These are phyloP conservation scores for Macropodus opercularis DNA, from an alignment of 2,797 vertebrate genomes.

Conservation along the genomic window DNA sequence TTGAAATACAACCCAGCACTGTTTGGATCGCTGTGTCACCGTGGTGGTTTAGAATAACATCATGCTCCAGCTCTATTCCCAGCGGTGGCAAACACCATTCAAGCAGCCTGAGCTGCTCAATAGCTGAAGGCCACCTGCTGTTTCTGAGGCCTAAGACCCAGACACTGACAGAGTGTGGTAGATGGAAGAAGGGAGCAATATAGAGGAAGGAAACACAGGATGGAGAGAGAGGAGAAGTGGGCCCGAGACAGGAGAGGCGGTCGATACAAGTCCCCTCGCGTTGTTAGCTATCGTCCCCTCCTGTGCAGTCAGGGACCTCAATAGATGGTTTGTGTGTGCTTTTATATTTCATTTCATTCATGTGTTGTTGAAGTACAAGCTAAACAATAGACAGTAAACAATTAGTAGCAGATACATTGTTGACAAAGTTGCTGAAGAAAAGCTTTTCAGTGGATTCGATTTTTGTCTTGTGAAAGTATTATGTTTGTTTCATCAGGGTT, in stretches of 20 bases:
- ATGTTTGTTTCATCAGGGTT: slow-evolving; percentile 53
- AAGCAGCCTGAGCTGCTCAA: slow-evolving; percentile 50
- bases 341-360: neutral
- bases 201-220: slow-evolving; percentile 32
- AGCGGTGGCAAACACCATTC: slow-evolving; percentile 33
- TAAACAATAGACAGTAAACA: too few relatives aligned
- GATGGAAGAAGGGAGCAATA: slow-evolving; percentile 47
- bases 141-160: slow-evolving; percentile 55
- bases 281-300: slow-evolving; percentile 25
- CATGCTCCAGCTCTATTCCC: slow-evolving; percentile 39
- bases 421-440: too few relatives aligned
- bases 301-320: slow-evolving; percentile 9
- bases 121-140: slow-evolving; percentile 61
- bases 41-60: slow-evolving; percentile 34
- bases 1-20: neutral
- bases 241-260: slow-evolving; percentile 46
- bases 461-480: slow-evolving; percentile 15
- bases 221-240: slow-evolving; percentile 20
- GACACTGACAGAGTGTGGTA: slow-evolving; percentile 46
- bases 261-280: slow-evolving; percentile 58
- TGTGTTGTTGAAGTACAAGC: too few relatives aligned
- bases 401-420: too few relatives aligned
- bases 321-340: neutral
- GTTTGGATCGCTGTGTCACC: slow-evolving; percentile 13
- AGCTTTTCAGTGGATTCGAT: too few relatives aligned